phyloP scores from a whole-genome alignment of 1,140 invertebrate genomes.

The Drosophila auraria region DNA sequence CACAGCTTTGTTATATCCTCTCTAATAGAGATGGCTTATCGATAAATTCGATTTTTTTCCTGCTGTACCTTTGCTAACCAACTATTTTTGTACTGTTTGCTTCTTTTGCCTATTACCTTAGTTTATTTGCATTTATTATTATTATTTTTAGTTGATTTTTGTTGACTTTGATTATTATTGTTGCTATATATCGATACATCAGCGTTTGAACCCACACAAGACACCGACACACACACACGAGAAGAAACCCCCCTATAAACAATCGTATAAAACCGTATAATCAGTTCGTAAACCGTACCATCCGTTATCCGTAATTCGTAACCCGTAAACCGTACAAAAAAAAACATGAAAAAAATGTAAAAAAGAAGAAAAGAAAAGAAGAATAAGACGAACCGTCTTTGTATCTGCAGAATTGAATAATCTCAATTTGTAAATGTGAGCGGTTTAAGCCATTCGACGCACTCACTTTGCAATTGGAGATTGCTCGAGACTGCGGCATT shows the following conservation, averaged over 20 bases:
- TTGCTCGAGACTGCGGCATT: constrained; percentile 80
- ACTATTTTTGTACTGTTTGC: background rate
- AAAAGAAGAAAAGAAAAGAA: constrained; percentile 12
- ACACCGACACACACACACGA: background rate
- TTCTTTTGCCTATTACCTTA: background rate
- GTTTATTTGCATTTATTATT: background rate
- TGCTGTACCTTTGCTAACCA: constrained; percentile 1
- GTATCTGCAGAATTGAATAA: constrained; percentile 83
- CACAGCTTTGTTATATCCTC: background rate
- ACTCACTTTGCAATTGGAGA: constrained; percentile 85
- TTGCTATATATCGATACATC: background rate
- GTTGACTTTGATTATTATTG: background rate
- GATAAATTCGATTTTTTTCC: background rate
- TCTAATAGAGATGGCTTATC: background rate
- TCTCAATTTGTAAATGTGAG: constrained; percentile 86
- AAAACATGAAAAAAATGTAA: background rate
- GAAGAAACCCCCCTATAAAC: constrained; percentile 6
- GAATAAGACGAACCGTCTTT: constrained; percentile 11
- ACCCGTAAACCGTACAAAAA: constrained; percentile 46
- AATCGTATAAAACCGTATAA: constrained; percentile 40
- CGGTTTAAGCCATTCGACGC: constrained; percentile 68
- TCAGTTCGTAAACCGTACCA: constrained; percentile 43
- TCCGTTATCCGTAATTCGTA: constrained; percentile 46
- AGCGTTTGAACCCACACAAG: background rate
- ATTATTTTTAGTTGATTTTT: constrained; percentile 7